A percentile compares a stretch with the other conserved stretches of the same genome.
phyloP scores from a whole-genome alignment of 1,140 invertebrate genomes.

The Aphelenchoides fujianensis region DNA sequence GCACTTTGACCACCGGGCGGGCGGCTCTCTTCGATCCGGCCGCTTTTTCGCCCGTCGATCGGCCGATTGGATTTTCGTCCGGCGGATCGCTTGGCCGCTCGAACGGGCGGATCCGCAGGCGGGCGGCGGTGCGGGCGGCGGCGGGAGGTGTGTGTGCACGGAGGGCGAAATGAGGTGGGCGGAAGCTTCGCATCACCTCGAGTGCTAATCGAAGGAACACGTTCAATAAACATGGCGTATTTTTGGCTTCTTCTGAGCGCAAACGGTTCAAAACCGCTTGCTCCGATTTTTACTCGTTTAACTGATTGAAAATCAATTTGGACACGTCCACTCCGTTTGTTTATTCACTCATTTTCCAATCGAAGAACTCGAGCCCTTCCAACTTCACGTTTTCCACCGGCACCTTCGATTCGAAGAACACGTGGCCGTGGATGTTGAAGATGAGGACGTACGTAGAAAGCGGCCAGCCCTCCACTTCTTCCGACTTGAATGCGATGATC shows the following conservation, averaged over 20 bases:
- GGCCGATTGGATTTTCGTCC: background rate
- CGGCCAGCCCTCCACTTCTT: slow-evolving; percentile 32
- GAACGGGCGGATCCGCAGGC: no score
- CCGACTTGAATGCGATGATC: slow-evolving; percentile 33
- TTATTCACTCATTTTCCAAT: slow-evolving; percentile 10
- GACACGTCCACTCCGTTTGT: background rate
- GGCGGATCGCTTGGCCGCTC: background rate
- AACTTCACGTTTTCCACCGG: slow-evolving; percentile 23
- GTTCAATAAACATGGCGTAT: no score
- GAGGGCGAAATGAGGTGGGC: background rate
- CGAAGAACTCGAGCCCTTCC: slow-evolving; percentile 34
- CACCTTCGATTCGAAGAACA: slow-evolving; percentile 21
- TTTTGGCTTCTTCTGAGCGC: no score
- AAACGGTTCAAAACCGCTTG: no score
- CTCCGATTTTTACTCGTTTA: no score
- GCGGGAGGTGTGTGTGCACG: background rate
- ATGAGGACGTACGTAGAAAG: slow-evolving; percentile 34
- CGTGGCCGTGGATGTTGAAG: slow-evolving; percentile 33
- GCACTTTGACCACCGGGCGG: background rate
- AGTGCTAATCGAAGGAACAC: background rate
- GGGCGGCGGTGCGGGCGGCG: no score
- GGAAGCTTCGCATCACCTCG: background rate
- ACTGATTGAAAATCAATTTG: background rate
- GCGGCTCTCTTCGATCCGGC: background rate
- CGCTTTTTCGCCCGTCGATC: background rate